These are phyloP conservation scores for Nibea albiflora DNA, from an alignment of 2,113 vertebrate species.

Conservation along the genomic window DNA sequence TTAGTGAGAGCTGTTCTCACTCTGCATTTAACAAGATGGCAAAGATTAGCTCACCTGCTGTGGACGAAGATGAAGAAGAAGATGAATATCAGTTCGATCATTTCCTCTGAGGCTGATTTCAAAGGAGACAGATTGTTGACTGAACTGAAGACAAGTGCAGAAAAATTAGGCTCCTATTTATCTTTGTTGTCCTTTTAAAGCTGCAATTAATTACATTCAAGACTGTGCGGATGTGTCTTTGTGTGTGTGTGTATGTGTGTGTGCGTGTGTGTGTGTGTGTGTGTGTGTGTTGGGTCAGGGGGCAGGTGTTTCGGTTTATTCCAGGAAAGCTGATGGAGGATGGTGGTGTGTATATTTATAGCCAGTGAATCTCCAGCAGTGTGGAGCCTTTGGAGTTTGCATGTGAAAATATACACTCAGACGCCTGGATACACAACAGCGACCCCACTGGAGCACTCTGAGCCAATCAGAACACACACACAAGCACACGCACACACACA, in stretches of 20 bases:
- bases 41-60: neutral
- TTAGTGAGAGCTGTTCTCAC: neutral
- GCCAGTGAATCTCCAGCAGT: slow-evolving; percentile 48
- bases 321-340: slow-evolving; percentile 60
- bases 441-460: slow-evolving; percentile 18
- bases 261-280: neutral
- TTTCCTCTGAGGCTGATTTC: neutral
- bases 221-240: neutral
- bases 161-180: neutral
- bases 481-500: neutral
- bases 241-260: neutral
- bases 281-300: neutral
- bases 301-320: slow-evolving; percentile 69
- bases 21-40: neutral
- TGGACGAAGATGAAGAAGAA: neutral
- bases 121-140: neutral
- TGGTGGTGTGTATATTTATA: slow-evolving; percentile 67
- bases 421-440: slow-evolving; percentile 56
- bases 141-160: neutral
- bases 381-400: slow-evolving; percentile 19
- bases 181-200: neutral
- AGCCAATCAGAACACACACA: slow-evolving; percentile 32
- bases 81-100: neutral
- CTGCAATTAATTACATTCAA: neutral
- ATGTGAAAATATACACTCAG: slow-evolving; percentile 56